These are phyloP conservation scores for Lochmaea crataegi DNA, from an alignment of 2,888 invertebrate species.

Conservation along the genomic window DNA sequence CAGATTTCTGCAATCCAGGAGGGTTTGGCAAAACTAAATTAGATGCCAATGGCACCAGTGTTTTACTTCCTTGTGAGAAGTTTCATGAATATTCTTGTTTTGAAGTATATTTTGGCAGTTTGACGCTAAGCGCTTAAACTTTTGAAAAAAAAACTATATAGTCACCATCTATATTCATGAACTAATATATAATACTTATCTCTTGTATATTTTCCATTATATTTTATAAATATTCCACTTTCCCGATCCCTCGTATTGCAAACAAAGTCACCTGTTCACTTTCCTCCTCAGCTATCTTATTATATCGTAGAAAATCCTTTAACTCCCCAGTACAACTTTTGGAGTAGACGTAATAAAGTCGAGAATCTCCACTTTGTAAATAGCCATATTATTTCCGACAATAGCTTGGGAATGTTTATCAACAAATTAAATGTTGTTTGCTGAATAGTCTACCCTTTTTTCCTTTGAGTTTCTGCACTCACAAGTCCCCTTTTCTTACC, in stretches of 20 bases:
- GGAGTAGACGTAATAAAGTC: conserved; percentile 37
- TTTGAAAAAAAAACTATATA: no score
- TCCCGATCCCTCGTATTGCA: conserved; percentile 38
- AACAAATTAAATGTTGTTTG: conserved; percentile 41
- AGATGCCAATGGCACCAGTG: no score
- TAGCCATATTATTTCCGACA: conserved; percentile 41
- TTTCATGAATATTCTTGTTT: no score
- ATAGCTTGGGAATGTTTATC: conserved; percentile 40
- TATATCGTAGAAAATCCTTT: conserved; percentile 21
- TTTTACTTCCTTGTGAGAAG: no score
- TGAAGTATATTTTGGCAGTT: no score
- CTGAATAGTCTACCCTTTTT: conserved; percentile 19
- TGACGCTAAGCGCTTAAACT: no score
- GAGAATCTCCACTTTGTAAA: conserved; percentile 35
- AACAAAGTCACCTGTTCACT: conserved; percentile 4
- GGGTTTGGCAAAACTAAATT: no score
- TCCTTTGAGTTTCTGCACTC: conserved; percentile 16
- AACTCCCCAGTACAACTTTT: conserved; percentile 22
- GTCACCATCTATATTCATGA: no score
- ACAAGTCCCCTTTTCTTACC: background rate
- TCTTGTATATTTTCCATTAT: background rate
- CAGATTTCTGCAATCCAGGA: no score
- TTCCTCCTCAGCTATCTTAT: background rate
- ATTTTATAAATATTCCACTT: background rate
- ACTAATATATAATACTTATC: no score